Percentiles rank a stretch among this genome's conserved stretches.
Evolutionary conservation across 2,888 invertebrate species (phyloP).

Genomic region (Apoda limacodes): DNA sequence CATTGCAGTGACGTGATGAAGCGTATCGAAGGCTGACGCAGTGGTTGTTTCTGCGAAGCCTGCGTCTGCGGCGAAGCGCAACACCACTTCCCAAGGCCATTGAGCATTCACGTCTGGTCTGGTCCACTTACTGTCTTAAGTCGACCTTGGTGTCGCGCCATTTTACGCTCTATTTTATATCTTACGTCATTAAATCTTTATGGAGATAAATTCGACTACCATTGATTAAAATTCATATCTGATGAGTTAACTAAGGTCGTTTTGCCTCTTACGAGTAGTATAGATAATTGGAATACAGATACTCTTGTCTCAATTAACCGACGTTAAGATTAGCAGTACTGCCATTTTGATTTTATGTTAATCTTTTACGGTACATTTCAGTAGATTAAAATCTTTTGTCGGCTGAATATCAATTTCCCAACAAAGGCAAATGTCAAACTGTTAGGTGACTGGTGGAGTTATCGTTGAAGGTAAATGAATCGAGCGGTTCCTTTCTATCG

Average conservation of each 20-base stretch:
- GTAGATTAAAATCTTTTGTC: no score
- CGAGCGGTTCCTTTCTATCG: slow-evolving; percentile 26
- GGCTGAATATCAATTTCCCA: no score
- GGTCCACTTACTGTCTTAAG: slow-evolving; percentile 38
- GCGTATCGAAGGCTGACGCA: slow-evolving; percentile 37
- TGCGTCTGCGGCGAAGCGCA: slow-evolving; percentile 39
- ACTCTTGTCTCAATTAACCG: no score
- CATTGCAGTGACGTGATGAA: no score
- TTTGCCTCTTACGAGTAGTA: no score
- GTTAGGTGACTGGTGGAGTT: slow-evolving; percentile 25
- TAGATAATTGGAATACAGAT: no score
- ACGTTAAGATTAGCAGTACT: no score
- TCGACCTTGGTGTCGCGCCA: slow-evolving; percentile 35
- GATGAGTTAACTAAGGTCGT: no score
- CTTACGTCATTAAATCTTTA: slow-evolving; percentile 23
- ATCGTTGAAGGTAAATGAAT: slow-evolving; percentile 30
- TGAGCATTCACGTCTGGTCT: slow-evolving; percentile 31
- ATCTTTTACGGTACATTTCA: no score
- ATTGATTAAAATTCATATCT: no score
- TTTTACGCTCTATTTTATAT: slow-evolving; percentile 25
- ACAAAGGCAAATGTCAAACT: slow-evolving; percentile 26
- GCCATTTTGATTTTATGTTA: no score
- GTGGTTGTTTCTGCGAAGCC: slow-evolving; percentile 38
- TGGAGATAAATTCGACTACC: no score
- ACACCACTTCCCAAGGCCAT: slow-evolving; percentile 47